These are phyloP conservation scores for Eptesicus fuscus DNA, from an alignment of 2,113 vertebrate species.

Conservation along the genomic window DNA sequence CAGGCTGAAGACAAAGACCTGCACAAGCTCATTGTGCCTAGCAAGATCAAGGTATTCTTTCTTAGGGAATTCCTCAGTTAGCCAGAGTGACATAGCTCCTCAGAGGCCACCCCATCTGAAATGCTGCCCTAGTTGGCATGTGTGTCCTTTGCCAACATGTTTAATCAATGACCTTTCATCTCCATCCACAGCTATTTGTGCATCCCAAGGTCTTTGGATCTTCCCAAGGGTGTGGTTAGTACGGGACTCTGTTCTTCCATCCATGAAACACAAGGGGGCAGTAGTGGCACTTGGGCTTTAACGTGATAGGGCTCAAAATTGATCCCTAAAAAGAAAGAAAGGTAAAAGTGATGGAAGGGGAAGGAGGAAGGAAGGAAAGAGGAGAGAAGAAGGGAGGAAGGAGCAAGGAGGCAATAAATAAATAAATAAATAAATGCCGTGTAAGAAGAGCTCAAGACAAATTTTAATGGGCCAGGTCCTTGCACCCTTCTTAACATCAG, in stretches of 20 bases:
- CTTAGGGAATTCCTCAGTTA: neutral
- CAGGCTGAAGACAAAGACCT: neutral
- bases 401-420: neutral
- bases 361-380: neutral
- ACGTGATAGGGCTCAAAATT: neutral
- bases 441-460: neutral
- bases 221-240: neutral
- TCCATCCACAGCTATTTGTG: neutral
- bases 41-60: neutral
- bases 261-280: slow-evolving; percentile 50
- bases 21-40: rapidly evolving
- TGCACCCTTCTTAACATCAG: neutral
- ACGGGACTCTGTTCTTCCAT: neutral
- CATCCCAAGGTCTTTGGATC: too few species aligned
- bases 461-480: neutral
- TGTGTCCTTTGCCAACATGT: neutral
- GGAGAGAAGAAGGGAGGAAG: neutral
- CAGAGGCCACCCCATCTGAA: neutral
- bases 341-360: neutral
- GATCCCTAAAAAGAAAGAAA: neutral
- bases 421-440: neutral
- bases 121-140: neutral
- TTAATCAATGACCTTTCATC: neutral
- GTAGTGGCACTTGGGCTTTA: neutral
- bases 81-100: neutral